Base-by-base conservation (phyloP, 2,888 invertebrate species). In the Andrena marginata region DNA sequence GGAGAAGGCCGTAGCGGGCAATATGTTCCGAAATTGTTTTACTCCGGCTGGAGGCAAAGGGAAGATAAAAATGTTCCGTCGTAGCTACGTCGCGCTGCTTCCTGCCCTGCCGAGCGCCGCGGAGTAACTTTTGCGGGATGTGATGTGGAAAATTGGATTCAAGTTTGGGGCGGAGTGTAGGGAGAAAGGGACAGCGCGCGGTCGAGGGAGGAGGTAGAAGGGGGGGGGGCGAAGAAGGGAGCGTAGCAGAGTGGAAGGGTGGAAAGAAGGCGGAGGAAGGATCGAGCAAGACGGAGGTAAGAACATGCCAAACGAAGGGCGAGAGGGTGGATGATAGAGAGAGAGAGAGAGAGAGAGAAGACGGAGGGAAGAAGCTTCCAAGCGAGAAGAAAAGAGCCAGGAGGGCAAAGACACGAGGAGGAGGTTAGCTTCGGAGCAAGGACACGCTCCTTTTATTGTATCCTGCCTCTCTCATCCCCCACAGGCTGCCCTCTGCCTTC, bases 111-210 rank as follows among this genome's bases (percentile, higher is more conserved):
- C 80, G 79, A 75, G 80, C 77, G 80, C 84, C 86, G 86, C 87
- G 89, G 88, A 92, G 92, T 92, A 92, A 92, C 92, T 92, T 92
- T 92, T 91, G 92, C 91, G 91, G 91, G 92, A 92, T 92, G 91
- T 90, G 92, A 92, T 92, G 92, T 92, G 92, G 92, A 92, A 92
- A 92, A 92, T 92, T 92, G 92, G 92, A 92, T 92, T 92, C 92
- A 92, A 92, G 92, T 92, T 92, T 90, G 88, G 92, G 88, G 87
- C 86, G 87, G 81, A 76, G 84, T 64, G 74, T 81, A 75, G 77
- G 42, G 71, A 71, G 77, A 76, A 75, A 70, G 84, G 84, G 81
- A 85, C 75, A 79, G 70, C 51, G 26, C 54, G 69, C 54, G 33
- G 26, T 16, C 63, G 48, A 60, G 35, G 31, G 29, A 7, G 59